Evolutionary conservation across 2,888 invertebrate species (phyloP).

Genomic region (Frankliniella fusca): DNA sequence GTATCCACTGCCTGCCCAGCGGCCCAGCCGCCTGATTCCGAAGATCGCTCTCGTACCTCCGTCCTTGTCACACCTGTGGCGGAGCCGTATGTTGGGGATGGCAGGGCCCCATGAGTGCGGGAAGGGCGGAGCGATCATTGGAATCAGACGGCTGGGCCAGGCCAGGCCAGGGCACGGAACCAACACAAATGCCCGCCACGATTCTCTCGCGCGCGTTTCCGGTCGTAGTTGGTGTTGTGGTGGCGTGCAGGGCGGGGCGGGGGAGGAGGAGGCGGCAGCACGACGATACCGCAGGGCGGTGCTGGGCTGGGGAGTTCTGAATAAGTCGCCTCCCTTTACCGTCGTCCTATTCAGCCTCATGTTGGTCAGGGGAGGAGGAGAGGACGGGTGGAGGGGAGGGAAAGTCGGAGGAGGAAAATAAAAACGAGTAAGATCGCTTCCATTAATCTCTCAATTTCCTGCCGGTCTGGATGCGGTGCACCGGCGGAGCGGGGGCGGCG

Average conservation of each 20-base stretch:
- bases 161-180: not conserved
- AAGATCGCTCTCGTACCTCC: too few relatives aligned
- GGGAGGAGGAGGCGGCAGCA: too few relatives aligned
- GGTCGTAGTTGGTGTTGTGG: not conserved
- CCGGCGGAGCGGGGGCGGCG: not conserved
- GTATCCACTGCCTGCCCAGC: too few relatives aligned
- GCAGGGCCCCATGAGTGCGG: too few relatives aligned
- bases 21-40: too few relatives aligned
- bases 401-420: not conserved
- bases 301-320: not conserved
- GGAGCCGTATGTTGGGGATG: too few relatives aligned
- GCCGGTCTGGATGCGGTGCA: not conserved
- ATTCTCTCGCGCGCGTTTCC: not conserved
- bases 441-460: conserved; percentile 26
- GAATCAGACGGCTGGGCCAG: too few relatives aligned
- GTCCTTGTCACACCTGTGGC: too few relatives aligned
- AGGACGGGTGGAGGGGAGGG: not conserved
- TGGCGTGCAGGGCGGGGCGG: too few relatives aligned
- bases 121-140: too few relatives aligned
- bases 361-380: not conserved
- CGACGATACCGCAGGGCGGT: too few relatives aligned
- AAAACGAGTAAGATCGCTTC: not conserved
- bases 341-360: not conserved
- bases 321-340: not conserved
- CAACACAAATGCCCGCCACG: not conserved